A percentile compares a stretch with the other conserved stretches of the same genome.
These are phyloP conservation scores for Margarornis squamiger DNA, from an alignment of 2,797 vertebrate genomes.

Conservation along the genomic window DNA sequence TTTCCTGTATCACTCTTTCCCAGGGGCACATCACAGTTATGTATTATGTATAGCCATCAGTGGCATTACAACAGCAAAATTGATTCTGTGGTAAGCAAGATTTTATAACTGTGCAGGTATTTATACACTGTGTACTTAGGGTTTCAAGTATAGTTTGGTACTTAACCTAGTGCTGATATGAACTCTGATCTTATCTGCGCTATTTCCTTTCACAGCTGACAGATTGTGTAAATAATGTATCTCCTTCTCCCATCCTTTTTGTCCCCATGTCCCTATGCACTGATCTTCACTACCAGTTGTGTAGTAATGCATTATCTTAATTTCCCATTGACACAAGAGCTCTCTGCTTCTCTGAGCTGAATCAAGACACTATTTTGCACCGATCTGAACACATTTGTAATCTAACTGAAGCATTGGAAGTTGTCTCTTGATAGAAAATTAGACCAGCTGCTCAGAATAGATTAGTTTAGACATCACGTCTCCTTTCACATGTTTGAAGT, in stretches of 20 bases:
- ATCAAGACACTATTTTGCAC: neutral
- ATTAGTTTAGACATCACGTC: conserved; percentile 38
- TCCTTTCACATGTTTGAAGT: neutral
- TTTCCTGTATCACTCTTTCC: neutral
- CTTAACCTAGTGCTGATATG: neutral
- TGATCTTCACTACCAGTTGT: neutral
- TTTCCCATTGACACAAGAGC: neutral
- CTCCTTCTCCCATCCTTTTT: neutral
- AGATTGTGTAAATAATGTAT: neutral
- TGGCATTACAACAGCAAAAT: neutral
- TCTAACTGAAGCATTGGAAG: neutral
- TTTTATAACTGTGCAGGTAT: accelerated
- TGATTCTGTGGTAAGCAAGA: neutral
- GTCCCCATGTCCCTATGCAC: neutral
- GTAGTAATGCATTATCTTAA: neutral
- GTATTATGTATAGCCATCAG: neutral
- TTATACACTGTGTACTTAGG: neutral
- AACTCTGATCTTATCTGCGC: neutral
- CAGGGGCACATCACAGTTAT: neutral
- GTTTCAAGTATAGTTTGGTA: neutral
- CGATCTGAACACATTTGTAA: neutral
- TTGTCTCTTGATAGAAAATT: neutral
- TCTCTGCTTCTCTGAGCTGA: neutral
- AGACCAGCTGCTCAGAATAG: conserved; percentile 27
- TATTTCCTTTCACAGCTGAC: neutral